Percentiles rank a stretch among this genome's conserved stretches.
Evolutionary conservation across 2,888 invertebrate species (phyloP).

Genomic region (Harmothoe impar): DNA sequence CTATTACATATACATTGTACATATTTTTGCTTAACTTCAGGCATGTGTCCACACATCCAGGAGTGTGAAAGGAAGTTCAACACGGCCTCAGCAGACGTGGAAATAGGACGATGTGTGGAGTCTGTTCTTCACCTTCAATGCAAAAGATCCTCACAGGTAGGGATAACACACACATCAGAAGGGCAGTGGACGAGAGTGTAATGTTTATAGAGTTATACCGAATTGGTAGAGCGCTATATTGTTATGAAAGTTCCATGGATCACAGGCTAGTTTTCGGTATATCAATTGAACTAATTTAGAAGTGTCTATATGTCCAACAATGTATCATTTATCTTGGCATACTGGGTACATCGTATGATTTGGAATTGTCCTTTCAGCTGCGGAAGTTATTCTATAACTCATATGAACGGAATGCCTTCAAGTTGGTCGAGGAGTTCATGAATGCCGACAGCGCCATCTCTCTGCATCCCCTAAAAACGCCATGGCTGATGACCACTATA

Average conservation of each 20-base stretch:
- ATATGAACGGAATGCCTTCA: conserved; percentile 32
- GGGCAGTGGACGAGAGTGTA: too few species aligned
- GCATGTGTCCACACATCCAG: conserved; percentile 37
- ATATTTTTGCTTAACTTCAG: too few species aligned
- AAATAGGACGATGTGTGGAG: conserved; percentile 45
- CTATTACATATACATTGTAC: too few species aligned
- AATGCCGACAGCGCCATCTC: conserved; percentile 19
- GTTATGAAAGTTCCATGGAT: too few species aligned
- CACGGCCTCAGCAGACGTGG: conserved; percentile 32
- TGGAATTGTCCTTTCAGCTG: not conserved
- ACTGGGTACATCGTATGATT: too few species aligned
- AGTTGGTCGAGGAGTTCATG: conserved; percentile 48
- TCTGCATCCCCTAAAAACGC: conserved; percentile 54
- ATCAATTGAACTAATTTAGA: too few species aligned
- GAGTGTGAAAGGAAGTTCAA: conserved; percentile 11
- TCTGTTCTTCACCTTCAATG: conserved; percentile 28
- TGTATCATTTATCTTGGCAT: too few species aligned
- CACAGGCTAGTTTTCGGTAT: too few species aligned
- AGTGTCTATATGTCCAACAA: too few species aligned
- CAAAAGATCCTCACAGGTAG: conserved; percentile 31
- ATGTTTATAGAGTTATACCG: too few species aligned
- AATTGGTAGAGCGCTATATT: too few species aligned
- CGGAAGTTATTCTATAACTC: conserved; percentile 30
- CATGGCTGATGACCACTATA: conserved; percentile 36
- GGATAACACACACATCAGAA: not conserved